These are phyloP conservation scores for Siniperca knerii DNA, from an alignment of 2,113 vertebrate species.

Conservation along the genomic window DNA sequence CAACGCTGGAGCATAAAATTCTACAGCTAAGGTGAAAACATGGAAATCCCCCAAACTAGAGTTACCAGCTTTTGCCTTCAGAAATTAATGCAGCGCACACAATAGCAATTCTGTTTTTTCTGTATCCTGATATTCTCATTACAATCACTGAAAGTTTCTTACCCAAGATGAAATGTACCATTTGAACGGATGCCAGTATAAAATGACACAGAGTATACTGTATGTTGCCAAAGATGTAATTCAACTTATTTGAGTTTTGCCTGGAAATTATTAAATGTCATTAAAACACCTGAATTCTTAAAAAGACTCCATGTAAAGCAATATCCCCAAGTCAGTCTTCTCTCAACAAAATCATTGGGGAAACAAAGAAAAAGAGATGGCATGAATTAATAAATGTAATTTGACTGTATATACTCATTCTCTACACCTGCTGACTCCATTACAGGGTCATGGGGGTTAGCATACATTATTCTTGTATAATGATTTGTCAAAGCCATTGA, in stretches of 20 bases:
- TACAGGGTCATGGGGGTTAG: slow-evolving; percentile 14
- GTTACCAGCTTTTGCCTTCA: neutral
- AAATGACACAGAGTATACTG: neutral
- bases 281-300: slow-evolving; percentile 39
- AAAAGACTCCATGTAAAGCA: slow-evolving; percentile 51
- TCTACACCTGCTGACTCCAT: slow-evolving; percentile 37
- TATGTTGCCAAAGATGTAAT: slow-evolving; percentile 36
- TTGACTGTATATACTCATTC: slow-evolving; percentile 13
- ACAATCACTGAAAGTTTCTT: slow-evolving; percentile 24
- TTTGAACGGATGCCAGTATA: slow-evolving; percentile 29
- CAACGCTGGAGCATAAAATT: neutral
- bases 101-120: slow-evolving; percentile 43
- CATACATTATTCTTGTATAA: neutral
- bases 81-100: slow-evolving; percentile 39
- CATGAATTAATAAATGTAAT: slow-evolving; percentile 29
- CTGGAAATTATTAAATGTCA: slow-evolving; percentile 61
- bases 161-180: slow-evolving; percentile 18
- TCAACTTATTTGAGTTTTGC: slow-evolving; percentile 42
- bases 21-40: slow-evolving; percentile 1
- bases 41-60: slow-evolving; percentile 47
- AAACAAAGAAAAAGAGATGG: slow-evolving; percentile 4
- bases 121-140: slow-evolving; percentile 48
- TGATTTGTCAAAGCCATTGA: neutral
- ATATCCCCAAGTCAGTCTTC: slow-evolving; percentile 30
- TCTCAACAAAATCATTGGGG: neutral